phyloP scores from a whole-genome alignment of 2,888 invertebrate species.

The Drosophila prostipennis region DNA sequence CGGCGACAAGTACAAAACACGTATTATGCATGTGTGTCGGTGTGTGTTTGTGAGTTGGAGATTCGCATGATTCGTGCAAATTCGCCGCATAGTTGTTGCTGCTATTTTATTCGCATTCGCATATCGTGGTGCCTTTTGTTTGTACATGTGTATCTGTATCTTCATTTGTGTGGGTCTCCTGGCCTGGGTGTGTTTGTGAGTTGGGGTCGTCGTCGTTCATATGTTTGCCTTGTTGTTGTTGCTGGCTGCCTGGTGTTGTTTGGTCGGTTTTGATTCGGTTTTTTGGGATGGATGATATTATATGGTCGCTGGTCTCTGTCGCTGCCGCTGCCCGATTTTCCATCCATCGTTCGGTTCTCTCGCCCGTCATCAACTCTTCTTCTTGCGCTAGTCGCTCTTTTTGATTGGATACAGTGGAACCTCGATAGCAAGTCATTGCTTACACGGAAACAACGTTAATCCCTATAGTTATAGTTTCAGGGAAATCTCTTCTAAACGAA shows the following conservation, averaged over 20 bases:
- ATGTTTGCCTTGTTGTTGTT: constrained; percentile 52
- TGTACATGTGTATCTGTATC: constrained; percentile 46
- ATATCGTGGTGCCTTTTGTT: constrained; percentile 67
- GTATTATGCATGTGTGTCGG: constrained; percentile 64
- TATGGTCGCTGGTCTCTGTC: constrained; percentile 54
- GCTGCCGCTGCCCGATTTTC: constrained; percentile 37
- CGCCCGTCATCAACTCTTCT: constrained; percentile 51
- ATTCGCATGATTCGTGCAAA: constrained; percentile 81
- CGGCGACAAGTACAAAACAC: constrained; percentile 81
- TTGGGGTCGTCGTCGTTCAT: constrained; percentile 56
- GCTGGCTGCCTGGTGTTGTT: constrained; percentile 59
- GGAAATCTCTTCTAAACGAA: too few relatives aligned
- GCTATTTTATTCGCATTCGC: constrained; percentile 79
- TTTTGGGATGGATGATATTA: constrained; percentile 80
- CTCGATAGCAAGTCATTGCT: not conserved
- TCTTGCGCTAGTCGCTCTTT: constrained; percentile 52
- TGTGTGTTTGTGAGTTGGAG: constrained; percentile 60
- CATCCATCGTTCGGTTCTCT: constrained; percentile 62
- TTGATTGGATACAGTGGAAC: constrained; percentile 35
- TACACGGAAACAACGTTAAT: too few relatives aligned
- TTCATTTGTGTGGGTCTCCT: constrained; percentile 43
- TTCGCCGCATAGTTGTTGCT: constrained; percentile 75
- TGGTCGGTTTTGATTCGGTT: constrained; percentile 81
- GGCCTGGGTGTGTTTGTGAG: constrained; percentile 46
- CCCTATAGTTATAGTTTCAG: too few relatives aligned